Evolutionary conservation across 1,140 invertebrate species (phyloP).

Genomic region (Camponotus floridanus): DNA sequence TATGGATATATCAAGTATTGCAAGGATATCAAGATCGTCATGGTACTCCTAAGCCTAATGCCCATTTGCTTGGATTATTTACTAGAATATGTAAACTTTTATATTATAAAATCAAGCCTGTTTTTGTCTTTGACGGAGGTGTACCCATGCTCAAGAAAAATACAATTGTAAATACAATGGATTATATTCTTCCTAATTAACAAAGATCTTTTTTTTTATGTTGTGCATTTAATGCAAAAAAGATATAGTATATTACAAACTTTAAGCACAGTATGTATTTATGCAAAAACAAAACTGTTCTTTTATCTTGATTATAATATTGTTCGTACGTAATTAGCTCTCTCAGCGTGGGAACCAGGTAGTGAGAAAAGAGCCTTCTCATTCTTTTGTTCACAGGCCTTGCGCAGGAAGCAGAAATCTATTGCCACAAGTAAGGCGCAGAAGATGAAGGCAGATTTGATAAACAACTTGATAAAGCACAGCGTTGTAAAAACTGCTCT

Average conservation of each 20-base stretch:
- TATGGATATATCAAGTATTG: slow-evolving; percentile 99
- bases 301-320: slow-evolving; percentile 83
- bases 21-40: slow-evolving; percentile 97
- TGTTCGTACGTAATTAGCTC: slow-evolving; percentile 81
- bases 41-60: slow-evolving; percentile 93
- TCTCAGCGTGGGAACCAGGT: slow-evolving; percentile 81
- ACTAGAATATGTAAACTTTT: slow-evolving; percentile 98
- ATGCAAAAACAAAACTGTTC: slow-evolving; percentile 67
- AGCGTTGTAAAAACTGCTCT: slow-evolving; percentile 84
- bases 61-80: slow-evolving; percentile 97
- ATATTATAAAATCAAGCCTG: slow-evolving; percentile 97
- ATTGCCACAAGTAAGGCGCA: slow-evolving; percentile 90
- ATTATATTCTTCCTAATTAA: slow-evolving; percentile 36
- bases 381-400: slow-evolving; percentile 88
- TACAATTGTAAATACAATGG: slow-evolving; percentile 92
- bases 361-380: slow-evolving; percentile 81
- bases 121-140: slow-evolving; percentile 99
- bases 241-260: slow-evolving; percentile 1
- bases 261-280: slow-evolving; percentile 29
- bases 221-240: slow-evolving; percentile 27
- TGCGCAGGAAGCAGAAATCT: slow-evolving; percentile 91
- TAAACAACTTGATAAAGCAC: slow-evolving; percentile 88
- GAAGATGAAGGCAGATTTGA: slow-evolving; percentile 91
- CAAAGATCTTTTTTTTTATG: not conserved
- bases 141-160: slow-evolving; percentile 96